phyloP scores from a whole-genome alignment of 1,140 invertebrate genomes.

The Drosophila sp. region DNA sequence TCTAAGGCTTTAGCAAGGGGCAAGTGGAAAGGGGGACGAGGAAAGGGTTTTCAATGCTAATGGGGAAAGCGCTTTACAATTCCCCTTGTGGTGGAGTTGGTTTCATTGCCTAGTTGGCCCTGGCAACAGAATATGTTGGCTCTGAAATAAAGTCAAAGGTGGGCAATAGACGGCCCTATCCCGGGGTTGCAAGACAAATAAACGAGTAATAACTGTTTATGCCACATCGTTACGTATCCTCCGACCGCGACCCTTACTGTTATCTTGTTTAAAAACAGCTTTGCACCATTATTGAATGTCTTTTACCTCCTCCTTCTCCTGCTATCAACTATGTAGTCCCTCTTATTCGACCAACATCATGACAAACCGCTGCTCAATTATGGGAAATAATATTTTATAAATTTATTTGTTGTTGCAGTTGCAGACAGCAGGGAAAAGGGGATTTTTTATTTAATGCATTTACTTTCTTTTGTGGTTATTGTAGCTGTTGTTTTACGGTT shows the following conservation, averaged over 20 bases:
- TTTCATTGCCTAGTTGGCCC: constrained; percentile 48
- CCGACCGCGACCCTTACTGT: background rate
- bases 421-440: constrained; percentile 37
- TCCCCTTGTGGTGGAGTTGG: constrained; percentile 20
- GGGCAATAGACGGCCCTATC: background rate
- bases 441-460: constrained; percentile 72
- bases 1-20: too few relatives aligned
- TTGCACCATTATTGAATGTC: too few relatives aligned
- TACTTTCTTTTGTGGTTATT: constrained; percentile 33
- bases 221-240: constrained; percentile 1
- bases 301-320: background rate
- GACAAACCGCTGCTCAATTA: constrained; percentile 60
- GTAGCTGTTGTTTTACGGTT: constrained; percentile 20
- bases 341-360: constrained; percentile 26
- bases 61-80: constrained; percentile 42
- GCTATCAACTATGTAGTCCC: background rate
- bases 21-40: background rate
- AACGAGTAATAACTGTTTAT: constrained; percentile 9
- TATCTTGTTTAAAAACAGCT: too few relatives aligned
- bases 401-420: constrained; percentile 61
- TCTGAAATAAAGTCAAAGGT: constrained; percentile 9
- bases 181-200: background rate
- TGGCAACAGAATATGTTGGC: constrained; percentile 57
- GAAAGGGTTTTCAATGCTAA: constrained; percentile 45
- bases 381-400: constrained; percentile 64